Conservation (phyloP, 1,140 invertebrate species). For the Cecropterus lyciades region DNA sequence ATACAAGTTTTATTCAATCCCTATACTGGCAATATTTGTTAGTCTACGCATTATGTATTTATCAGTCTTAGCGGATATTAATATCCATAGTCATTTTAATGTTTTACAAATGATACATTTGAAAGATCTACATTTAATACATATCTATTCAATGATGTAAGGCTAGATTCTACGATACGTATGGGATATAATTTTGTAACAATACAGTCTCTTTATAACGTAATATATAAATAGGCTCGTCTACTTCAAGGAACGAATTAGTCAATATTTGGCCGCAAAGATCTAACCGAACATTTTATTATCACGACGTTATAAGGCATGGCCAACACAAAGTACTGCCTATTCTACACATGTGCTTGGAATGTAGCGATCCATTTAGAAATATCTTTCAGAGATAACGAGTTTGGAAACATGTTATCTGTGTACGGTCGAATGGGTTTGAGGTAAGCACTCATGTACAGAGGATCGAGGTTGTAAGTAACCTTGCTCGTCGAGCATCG, state of each 20-base stretch:
- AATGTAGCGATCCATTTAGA: constrained; percentile 79
- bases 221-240: constrained; percentile 47
- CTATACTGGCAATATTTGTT: constrained; percentile 71
- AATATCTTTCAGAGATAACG: constrained; percentile 73
- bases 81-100: constrained; percentile 44
- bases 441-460: constrained; percentile 77
- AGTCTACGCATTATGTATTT: constrained; percentile 58
- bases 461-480: constrained; percentile 82
- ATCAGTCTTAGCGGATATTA: constrained; percentile 79
- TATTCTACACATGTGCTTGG: constrained; percentile 75
- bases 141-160: constrained; percentile 45
- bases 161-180: constrained; percentile 54
- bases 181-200: constrained; percentile 46
- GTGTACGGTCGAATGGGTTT: constrained; percentile 75
- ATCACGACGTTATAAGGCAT: constrained; percentile 74
- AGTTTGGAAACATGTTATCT: constrained; percentile 71
- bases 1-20: constrained; percentile 52
- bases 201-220: constrained; percentile 67
- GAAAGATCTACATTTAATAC: constrained; percentile 31
- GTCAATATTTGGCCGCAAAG: constrained; percentile 56
- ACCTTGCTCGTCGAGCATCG: constrained; percentile 81
- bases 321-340: constrained; percentile 67
- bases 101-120: constrained; percentile 40
- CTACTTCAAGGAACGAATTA: constrained; percentile 53
- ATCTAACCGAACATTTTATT: constrained; percentile 51